Evolutionary conservation across 2,888 invertebrate genomes (phyloP), one percentile per base, ranked within the genome.

Genomic region (Melanargia galathea): DNA sequence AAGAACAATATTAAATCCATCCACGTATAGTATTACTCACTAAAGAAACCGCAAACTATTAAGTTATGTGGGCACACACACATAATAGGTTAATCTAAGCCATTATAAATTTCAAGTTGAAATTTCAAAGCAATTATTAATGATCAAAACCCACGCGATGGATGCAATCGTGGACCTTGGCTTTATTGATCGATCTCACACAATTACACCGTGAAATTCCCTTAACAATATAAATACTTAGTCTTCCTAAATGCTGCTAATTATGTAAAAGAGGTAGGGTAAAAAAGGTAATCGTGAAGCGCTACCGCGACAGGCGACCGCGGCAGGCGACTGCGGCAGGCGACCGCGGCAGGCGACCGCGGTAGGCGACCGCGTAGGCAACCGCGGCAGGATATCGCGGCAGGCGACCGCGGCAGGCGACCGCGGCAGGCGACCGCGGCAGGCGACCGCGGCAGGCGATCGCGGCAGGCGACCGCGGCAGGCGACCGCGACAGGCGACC

Each of bases 121-220:
- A 68, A 72, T 76, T 75, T 73, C 74, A 73, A 75, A 77, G 73
- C 62, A 62, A 60, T 71, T 67, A 70, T 72, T 76, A 77, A 77
- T 78, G 75, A 75, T 74, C 68, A 66, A 67, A 71, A 69, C 75
- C 77, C 73, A 74, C 76, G 69, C 70, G 59, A 58, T 61, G 51
- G 61, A 69, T 51, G 40, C 58, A 49, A 62, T 63, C 57, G 60
- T 57, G 61, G 68, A 68, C 77, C 78, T 77, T 75, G 72, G 59
- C 56, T 58, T 58, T 62, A 61, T 67, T 69, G 67, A 71, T 71
- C 70, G 70, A 69, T 69, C 72, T 66, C 48, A 64, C 67, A 69
- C 68, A 72, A 67, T 66, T 70, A 65, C 66, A 69, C 70, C 65
- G 73, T 71, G 70, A 77, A 75, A 75, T 75, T 71, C 62, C 67